Percentiles rank a stretch among this genome's conserved stretches.
Evolutionary conservation across 2,888 invertebrate genomes (phyloP).

Genomic region (Erynnis tages): DNA sequence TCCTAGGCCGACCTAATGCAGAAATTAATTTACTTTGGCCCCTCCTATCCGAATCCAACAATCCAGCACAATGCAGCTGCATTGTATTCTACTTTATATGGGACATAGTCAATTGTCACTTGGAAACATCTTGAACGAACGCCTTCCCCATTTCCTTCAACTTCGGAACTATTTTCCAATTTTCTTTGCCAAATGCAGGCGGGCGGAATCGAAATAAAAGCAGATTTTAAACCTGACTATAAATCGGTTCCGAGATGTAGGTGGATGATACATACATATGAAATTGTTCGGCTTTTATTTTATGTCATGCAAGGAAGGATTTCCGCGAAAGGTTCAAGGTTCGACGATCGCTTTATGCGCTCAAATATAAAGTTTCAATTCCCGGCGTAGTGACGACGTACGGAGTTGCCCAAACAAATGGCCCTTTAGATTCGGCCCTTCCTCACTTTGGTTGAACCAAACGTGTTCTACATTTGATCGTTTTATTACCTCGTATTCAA

Average conservation of each 20-base stretch:
- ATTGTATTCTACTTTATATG: too few relatives aligned
- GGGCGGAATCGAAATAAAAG: background rate
- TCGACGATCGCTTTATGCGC: constrained; percentile 68
- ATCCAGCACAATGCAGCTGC: too few relatives aligned
- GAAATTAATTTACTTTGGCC: too few relatives aligned
- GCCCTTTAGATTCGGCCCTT: constrained; percentile 52
- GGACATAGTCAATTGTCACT: too few relatives aligned
- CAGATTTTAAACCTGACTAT: background rate
- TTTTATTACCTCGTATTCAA: constrained; percentile 36
- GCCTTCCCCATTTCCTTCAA: too few relatives aligned
- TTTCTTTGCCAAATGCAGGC: too few relatives aligned
- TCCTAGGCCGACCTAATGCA: too few relatives aligned
- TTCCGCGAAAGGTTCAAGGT: constrained; percentile 60
- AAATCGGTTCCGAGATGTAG: background rate
- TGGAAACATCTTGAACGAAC: too few relatives aligned
- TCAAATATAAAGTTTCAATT: constrained; percentile 80
- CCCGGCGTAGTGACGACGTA: constrained; percentile 54
- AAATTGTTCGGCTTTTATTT: constrained; percentile 62
- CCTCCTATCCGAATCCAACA: too few relatives aligned
- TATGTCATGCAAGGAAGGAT: constrained; percentile 64
- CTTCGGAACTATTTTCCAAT: too few relatives aligned
- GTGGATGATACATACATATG: constrained; percentile 40
- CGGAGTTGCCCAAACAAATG: constrained; percentile 54
- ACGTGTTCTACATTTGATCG: constrained; percentile 34
- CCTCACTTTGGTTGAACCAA: constrained; percentile 28